Percentiles rank a stretch among this genome's conserved stretches.
phyloP scores from a whole-genome alignment of 2,888 invertebrate genomes.

The Polietes domitor region DNA sequence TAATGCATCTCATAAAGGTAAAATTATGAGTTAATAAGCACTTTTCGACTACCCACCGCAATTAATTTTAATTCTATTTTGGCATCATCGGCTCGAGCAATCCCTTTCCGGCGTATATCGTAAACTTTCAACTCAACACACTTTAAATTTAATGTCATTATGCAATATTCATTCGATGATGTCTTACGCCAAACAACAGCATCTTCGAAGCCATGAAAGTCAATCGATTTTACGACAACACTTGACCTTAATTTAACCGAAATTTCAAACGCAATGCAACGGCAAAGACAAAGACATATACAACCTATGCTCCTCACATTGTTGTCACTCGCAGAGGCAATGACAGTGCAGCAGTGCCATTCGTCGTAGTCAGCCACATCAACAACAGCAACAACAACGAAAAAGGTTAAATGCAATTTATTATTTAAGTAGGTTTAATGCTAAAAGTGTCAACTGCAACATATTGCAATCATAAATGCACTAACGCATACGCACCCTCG shows the following conservation, averaged over 20 bases:
- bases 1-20: no score
- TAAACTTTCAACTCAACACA: no score
- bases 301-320: not conserved
- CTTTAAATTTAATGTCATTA: no score
- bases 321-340: not conserved
- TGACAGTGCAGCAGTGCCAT: slow-evolving; percentile 19
- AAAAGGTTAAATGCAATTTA: slow-evolving; percentile 57
- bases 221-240: not conserved
- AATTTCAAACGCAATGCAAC: not conserved
- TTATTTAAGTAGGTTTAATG: slow-evolving; percentile 59
- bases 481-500: not conserved
- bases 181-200: no score
- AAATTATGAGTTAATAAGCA: no score
- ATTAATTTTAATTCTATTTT: no score
- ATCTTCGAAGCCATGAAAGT: no score
- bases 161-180: no score
- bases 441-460: slow-evolving; percentile 60
- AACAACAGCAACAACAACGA: not conserved
- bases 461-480: slow-evolving; percentile 47
- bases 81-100: no score
- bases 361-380: not conserved
- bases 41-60: no score
- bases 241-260: slow-evolving; percentile 48
- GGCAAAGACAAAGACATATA: not conserved
- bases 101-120: no score